Evolutionary conservation across 1,140 invertebrate species (phyloP).

Genomic region (Aphelenchoides besseyi): DNA sequence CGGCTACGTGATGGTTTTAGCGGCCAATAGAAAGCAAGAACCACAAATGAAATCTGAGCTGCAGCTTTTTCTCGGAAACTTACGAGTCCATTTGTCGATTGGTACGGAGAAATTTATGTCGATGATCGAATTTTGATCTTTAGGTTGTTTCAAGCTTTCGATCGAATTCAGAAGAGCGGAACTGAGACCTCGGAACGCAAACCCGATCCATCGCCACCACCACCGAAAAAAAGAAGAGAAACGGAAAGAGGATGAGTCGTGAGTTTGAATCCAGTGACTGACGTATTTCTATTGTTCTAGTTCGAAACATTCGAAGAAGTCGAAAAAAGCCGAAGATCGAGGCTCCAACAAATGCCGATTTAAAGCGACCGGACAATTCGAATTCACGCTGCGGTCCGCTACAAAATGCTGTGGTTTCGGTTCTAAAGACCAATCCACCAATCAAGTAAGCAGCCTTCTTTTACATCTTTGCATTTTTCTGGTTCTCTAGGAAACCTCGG

Average conservation of each 20-base stretch:
- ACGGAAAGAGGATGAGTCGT: background rate
- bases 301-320: background rate
- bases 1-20: slow-evolving; percentile 95
- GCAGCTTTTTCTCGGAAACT: slow-evolving; percentile 79
- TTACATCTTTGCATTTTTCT: background rate
- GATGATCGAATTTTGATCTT: background rate
- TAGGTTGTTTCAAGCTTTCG: slow-evolving; percentile 33
- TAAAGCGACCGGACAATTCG: background rate
- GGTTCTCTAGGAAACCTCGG: background rate
- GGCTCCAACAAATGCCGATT: background rate
- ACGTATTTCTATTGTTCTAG: background rate
- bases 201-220: background rate
- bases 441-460: background rate
- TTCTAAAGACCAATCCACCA: slow-evolving; percentile 6
- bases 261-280: background rate
- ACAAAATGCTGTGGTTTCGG: background rate
- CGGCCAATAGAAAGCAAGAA: slow-evolving; percentile 85
- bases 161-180: slow-evolving; percentile 23
- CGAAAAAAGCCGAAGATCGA: background rate
- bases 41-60: slow-evolving; percentile 87
- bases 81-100: slow-evolving; percentile 81
- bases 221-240: background rate
- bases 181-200: background rate
- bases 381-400: background rate
- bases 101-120: slow-evolving; percentile 67